These are phyloP conservation scores for Bombus ignitus DNA, from an alignment of 1,140 invertebrate species.

Conservation along the genomic window DNA sequence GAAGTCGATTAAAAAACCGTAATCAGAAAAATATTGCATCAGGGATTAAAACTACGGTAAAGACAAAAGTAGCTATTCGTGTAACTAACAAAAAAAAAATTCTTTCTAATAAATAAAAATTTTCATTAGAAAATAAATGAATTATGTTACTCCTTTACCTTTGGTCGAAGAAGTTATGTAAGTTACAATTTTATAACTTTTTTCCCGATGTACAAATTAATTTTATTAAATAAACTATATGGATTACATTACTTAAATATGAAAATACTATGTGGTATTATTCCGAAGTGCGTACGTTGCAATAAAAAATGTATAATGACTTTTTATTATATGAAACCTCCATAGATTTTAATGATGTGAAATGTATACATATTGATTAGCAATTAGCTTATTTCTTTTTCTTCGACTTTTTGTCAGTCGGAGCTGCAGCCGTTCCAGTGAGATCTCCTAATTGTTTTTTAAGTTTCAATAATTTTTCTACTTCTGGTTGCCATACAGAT, in stretches of 20 bases:
- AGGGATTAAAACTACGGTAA: not conserved
- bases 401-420: conserved; percentile 76
- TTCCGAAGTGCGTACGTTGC: not conserved
- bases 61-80: not conserved
- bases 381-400: conserved; percentile 77
- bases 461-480: conserved; percentile 88
- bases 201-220: conserved; percentile 41
- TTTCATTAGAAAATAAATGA: not conserved
- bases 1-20: not conserved
- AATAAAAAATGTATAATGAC: conserved; percentile 7
- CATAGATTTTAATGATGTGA: not conserved
- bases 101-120: not conserved
- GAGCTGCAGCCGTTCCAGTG: conserved; percentile 59
- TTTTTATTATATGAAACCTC: conserved; percentile 22
- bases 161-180: conserved; percentile 6
- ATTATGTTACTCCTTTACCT: not conserved
- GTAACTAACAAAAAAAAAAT: not conserved
- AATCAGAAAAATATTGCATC: not conserved
- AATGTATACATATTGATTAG: not conserved
- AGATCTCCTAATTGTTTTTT: conserved; percentile 87
- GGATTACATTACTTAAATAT: conserved; percentile 23
- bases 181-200: not conserved
- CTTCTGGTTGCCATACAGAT: conserved; percentile 89
- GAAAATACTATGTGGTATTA: conserved; percentile 23
- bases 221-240: conserved; percentile 40